Conservation (phyloP, 1,140 invertebrate genomes). For the Zaprionus inermis region DNA sequence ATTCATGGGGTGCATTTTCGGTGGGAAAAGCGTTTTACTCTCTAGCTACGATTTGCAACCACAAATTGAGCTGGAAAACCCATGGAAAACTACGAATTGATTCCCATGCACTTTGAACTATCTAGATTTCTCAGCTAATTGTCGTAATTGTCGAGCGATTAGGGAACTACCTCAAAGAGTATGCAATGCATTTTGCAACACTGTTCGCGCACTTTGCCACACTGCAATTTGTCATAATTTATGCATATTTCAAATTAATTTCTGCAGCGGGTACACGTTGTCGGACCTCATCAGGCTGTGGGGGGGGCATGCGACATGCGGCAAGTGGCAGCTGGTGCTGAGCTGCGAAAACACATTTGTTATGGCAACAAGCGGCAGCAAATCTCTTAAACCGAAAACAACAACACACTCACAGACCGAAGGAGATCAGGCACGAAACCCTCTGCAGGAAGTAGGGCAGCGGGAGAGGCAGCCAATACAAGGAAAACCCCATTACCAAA, state of each 20-base stretch:
- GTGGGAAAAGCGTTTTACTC: constrained; percentile 49
- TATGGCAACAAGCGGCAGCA: constrained; percentile 55
- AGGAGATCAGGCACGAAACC: no score
- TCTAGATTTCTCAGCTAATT: neutral
- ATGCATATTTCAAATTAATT: constrained; percentile 59
- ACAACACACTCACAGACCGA: constrained; percentile 47
- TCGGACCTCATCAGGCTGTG: constrained; percentile 26
- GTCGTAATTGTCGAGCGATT: neutral
- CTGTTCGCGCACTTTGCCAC: neutral
- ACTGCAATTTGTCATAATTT: neutral
- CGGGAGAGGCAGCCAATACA: constrained; percentile 35
- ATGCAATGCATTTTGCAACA: neutral
- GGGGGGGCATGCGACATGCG: neutral
- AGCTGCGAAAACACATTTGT: constrained; percentile 60
- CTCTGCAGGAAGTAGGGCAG: constrained; percentile 7
- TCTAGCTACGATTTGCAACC: constrained; percentile 43
- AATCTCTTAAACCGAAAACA: constrained; percentile 65
- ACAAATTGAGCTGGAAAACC: constrained; percentile 37
- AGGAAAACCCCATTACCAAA: constrained; percentile 77
- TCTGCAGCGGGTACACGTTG: constrained; percentile 13
- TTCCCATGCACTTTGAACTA: constrained; percentile 23
- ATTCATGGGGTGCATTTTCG: constrained; percentile 54
- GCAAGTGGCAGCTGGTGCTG: constrained; percentile 35
- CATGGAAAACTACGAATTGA: constrained; percentile 7
- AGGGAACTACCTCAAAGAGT: neutral